phyloP scores from a whole-genome alignment of 2,888 invertebrate genomes.

The Lottia gigantea region DNA sequence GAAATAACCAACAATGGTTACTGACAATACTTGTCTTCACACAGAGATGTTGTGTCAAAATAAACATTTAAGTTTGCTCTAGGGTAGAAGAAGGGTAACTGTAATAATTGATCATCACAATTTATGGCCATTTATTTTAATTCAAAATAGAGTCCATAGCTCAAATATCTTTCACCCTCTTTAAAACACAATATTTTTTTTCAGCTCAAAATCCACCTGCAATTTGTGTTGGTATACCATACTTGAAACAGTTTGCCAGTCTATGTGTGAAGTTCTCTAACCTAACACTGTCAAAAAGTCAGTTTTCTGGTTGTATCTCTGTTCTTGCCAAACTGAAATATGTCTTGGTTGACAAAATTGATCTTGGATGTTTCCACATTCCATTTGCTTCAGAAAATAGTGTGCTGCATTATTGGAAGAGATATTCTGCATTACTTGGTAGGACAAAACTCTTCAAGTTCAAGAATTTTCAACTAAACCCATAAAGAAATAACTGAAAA shows the following conservation, averaged over 20 bases:
- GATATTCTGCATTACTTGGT: too few relatives aligned
- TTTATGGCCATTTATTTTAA: too few relatives aligned
- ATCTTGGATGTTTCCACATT: conserved; percentile 66
- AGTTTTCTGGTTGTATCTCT: conserved; percentile 62
- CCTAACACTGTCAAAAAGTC: conserved; percentile 44
- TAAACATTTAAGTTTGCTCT: too few relatives aligned
- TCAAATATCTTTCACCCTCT: not conserved
- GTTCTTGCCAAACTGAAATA: conserved; percentile 61
- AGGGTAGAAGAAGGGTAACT: too few relatives aligned
- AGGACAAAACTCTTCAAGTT: too few relatives aligned
- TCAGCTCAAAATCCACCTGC: conserved; percentile 67
- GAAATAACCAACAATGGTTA: too few relatives aligned
- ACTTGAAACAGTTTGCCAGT: conserved; percentile 63
- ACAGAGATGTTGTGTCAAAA: too few relatives aligned
- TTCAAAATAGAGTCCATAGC: not conserved
- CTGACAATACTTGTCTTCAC: too few relatives aligned
- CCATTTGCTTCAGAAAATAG: conserved; percentile 14
- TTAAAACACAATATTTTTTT: conserved; percentile 31
- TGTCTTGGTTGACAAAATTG: conserved; percentile 50
- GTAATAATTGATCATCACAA: too few relatives aligned
- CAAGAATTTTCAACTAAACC: too few relatives aligned
- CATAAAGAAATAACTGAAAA: too few relatives aligned
- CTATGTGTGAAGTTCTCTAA: conserved; percentile 64
- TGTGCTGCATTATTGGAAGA: too few relatives aligned
- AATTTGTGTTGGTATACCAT: conserved; percentile 66